Conservation (phyloP, 2,888 invertebrate species). For the Macrosoma leucophasiata region DNA sequence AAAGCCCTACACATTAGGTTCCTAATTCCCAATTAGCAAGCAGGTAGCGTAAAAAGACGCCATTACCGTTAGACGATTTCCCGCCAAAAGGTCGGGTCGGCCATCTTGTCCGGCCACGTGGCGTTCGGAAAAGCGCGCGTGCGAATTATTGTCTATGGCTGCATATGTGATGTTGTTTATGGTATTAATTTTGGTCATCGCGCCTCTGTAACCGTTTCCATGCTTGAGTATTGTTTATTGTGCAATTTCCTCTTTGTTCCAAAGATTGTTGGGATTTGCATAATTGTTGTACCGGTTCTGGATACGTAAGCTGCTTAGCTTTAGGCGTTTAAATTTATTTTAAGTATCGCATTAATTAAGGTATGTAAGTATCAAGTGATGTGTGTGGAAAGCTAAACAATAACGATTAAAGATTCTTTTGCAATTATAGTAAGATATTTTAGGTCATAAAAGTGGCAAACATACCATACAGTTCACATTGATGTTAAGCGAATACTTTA, state of each 20-base stretch:
- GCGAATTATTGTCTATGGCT: constrained; percentile 69
- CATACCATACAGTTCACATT: too few species aligned
- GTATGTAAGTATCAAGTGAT: too few species aligned
- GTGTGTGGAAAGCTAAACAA: too few species aligned
- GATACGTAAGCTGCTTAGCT: too few species aligned
- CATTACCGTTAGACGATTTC: constrained; percentile 60
- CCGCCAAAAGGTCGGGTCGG: constrained; percentile 58
- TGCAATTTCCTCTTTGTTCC: constrained; percentile 31
- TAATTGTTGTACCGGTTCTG: too few species aligned
- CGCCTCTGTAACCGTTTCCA: constrained; percentile 40
- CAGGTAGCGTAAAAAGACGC: constrained; percentile 73
- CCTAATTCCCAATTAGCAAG: constrained; percentile 73
- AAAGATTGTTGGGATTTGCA: too few species aligned
- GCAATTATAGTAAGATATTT: too few species aligned
- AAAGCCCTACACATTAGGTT: constrained; percentile 67
- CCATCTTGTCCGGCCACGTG: constrained; percentile 48
- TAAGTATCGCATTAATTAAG: too few species aligned
- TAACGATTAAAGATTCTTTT: too few species aligned
- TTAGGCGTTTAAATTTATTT: too few species aligned
- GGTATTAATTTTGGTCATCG: constrained; percentile 68
- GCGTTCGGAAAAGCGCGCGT: constrained; percentile 63
- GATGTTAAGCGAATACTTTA: too few species aligned
- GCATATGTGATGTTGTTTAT: constrained; percentile 73
- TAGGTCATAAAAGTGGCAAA: too few species aligned
- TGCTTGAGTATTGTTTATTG: constrained; percentile 33